Conservation (phyloP, 1,140 invertebrate species). For the Pachypsylla venusta region DNA sequence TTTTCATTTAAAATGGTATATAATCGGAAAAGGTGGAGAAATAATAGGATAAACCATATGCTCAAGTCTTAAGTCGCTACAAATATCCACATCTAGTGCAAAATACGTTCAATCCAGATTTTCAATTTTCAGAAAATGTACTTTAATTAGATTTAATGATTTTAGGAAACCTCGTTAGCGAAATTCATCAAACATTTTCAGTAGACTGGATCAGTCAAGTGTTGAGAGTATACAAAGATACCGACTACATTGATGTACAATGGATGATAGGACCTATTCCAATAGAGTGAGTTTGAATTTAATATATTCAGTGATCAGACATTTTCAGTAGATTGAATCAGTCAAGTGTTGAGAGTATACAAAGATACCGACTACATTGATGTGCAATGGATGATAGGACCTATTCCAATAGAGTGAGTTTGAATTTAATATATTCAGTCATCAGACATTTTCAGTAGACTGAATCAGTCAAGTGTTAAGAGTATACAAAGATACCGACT, state of each 20-base stretch:
- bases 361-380: constrained; percentile 50
- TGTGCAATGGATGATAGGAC: constrained; percentile 86
- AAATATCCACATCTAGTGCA: too few species aligned
- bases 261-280: constrained; percentile 92
- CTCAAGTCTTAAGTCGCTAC: too few species aligned
- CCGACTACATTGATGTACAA: constrained; percentile 64
- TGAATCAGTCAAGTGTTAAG: constrained; percentile 68
- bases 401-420: constrained; percentile 69
- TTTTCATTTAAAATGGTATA: too few species aligned
- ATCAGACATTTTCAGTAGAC: too few species aligned
- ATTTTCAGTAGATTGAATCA: constrained; percentile 53
- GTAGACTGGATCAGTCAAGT: constrained; percentile 63
- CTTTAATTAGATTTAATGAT: constrained; percentile 11
- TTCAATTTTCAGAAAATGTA: not conserved
- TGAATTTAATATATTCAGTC: too few species aligned
- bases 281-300: constrained; percentile 52
- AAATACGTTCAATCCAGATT: not conserved
- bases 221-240: constrained; percentile 48
- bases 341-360: constrained; percentile 62
- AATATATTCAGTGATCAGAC: too few species aligned
- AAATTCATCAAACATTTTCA: constrained; percentile 60
- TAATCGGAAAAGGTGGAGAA: too few species aligned
- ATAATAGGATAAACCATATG: too few species aligned
- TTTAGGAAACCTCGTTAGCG: constrained; percentile 55
- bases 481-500: constrained; percentile 46